Conservation (phyloP, 2,113 vertebrate genomes). For the Nicator chloris region DNA sequence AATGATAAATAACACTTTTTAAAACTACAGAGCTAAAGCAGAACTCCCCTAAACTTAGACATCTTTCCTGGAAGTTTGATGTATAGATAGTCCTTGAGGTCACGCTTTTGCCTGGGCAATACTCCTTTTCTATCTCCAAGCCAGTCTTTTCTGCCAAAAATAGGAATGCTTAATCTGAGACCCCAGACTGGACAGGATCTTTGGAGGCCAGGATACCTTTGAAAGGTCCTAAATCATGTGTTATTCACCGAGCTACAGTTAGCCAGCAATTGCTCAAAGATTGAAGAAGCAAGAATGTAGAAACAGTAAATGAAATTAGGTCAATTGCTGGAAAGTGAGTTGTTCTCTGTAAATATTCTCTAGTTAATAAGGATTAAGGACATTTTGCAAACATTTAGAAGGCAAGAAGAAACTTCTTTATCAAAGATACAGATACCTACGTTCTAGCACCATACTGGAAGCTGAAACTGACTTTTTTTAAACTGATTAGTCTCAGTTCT, state of each 20-base stretch:
- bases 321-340: neutral
- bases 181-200: neutral
- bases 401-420: neutral
- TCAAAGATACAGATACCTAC: neutral
- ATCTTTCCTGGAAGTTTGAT: neutral
- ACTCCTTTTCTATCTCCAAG: neutral
- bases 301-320: neutral
- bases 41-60: neutral
- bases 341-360: neutral
- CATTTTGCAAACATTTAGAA: neutral
- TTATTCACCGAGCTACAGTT: neutral
- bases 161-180: neutral
- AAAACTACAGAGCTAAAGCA: neutral
- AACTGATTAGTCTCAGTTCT: neutral
- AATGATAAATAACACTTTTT: neutral
- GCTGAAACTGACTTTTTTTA: neutral
- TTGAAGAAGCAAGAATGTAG: neutral
- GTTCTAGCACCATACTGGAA: neutral
- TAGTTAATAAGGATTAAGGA: neutral
- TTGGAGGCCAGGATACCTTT: neutral
- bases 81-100: neutral
- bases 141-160: neutral
- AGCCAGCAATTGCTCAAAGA: neutral
- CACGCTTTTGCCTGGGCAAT: neutral
- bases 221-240: rapidly evolving